Evolutionary conservation across 35 echinoderm and acorn worm species (phyloP).

Genomic region (Antedon bifida): DNA sequence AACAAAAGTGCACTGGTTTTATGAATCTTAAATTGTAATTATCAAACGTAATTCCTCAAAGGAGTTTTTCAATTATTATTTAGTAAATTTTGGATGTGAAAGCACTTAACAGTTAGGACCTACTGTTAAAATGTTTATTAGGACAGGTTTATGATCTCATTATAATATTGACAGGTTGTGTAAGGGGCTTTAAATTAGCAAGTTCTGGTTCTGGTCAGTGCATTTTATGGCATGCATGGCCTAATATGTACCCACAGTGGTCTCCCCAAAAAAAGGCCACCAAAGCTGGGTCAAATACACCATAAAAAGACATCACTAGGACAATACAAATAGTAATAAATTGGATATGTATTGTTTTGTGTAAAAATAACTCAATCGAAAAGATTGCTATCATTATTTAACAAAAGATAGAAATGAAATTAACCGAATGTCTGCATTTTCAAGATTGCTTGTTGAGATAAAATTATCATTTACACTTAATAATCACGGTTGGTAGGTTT

Average conservation of each 20-base stretch:
- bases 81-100: background rate
- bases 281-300: background rate
- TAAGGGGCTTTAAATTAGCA: background rate
- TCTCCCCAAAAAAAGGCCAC: background rate
- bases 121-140: background rate
- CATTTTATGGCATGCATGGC: background rate
- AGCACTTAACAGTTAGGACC: no score
- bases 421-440: background rate
- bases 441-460: background rate
- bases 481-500: background rate
- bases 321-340: background rate
- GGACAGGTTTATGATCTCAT: background rate
- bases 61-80: background rate
- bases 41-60: background rate
- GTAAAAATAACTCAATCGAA: background rate
- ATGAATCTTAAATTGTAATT: background rate
- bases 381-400: background rate
- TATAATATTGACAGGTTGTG: background rate
- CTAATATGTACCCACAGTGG: background rate
- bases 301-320: background rate
- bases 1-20: background rate
- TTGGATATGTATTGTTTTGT: background rate
- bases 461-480: background rate
- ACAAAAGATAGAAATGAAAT: background rate
- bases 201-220: background rate